A percentile compares a stretch with the other conserved stretches of the same genome.
Conservation (phyloP, 2,113 vertebrate genomes). For the Mellivora capensis region DNA sequence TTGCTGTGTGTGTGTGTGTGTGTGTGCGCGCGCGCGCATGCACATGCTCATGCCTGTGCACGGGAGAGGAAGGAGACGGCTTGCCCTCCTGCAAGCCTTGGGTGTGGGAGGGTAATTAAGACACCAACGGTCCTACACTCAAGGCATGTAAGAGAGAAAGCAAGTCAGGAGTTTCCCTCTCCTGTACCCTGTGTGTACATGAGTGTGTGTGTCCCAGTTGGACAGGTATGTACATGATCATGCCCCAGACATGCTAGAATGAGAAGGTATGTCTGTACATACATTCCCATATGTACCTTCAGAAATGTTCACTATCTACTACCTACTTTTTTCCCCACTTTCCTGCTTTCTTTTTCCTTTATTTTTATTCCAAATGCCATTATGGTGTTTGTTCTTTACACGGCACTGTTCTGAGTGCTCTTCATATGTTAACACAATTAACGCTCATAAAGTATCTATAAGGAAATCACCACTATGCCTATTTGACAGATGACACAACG, state of each 20-base stretch:
- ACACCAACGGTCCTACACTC: constrained; percentile 75
- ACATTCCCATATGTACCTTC: neutral
- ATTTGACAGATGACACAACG: constrained; percentile 3
- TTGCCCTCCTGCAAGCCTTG: constrained; percentile 74
- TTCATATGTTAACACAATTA: constrained; percentile 37
- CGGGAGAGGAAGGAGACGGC: constrained; percentile 34
- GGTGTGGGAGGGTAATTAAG: constrained; percentile 76
- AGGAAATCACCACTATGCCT: neutral
- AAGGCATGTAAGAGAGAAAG: constrained; percentile 76
- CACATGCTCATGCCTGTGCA: neutral
- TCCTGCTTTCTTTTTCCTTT: neutral
- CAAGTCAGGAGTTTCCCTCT: constrained; percentile 20
- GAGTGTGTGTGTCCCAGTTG: neutral
- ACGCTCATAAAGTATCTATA: constrained; percentile 27
- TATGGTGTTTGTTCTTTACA: neutral
- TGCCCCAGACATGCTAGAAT: neutral
- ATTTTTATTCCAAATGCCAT: neutral
- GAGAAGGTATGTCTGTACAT: neutral
- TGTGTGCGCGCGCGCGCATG: neutral
- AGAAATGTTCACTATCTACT: neutral
- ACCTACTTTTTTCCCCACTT: neutral
- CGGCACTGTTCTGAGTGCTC: neutral
- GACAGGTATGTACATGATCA: neutral
- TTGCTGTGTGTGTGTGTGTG: neutral
- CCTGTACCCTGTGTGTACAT: neutral